Base-by-base conservation (phyloP, 2,888 invertebrate species). In the Folsomia candida region DNA sequence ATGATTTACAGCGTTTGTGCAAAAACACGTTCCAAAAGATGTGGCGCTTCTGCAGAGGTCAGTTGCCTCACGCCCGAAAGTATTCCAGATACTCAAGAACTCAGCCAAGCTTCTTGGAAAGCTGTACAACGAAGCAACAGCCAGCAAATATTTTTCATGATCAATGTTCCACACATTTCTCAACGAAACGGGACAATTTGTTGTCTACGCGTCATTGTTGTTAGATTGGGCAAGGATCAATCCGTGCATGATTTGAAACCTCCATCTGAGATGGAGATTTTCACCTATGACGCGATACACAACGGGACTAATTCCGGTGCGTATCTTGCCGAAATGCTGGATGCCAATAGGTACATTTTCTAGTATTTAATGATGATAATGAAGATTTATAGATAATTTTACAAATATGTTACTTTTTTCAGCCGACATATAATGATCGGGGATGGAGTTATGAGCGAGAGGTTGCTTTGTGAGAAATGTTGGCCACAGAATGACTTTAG, bases 121-220 rank as follows among this genome's bases (percentile, higher is more conserved):
- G 73, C 76, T 62, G 87, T 87, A 51, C 85, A 88, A 65, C 89
- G 89, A 25, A 73, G 69, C 26, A 72, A 77, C n/a, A 75, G 71
- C 18, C 87, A 87, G 79, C 87, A 87, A 79, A 86, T 92, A 80
- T 90, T 93, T 78, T 90, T 91, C 81, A 84, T 94, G 78, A 87
- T 87, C 76, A 78, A 77, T 18, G 83, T 93, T 78, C 92, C 92
- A 0, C 86, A 90, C 76, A 87, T 94, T 47, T 89, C 92, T 0
- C 93, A 94, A 82, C 85, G 93, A 68, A 93, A 93, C 80, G 94
- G 94, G 0, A 90, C 90, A 0, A 92, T 94, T 79, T 94, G 93
- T 83, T 94, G 93, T 81, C 92, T 26, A 81, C 87, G 93, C 78
- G 87, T 94, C 57, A 91, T 91, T 83, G 85, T 94, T 82, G 89